Base-by-base conservation (phyloP, 1,140 invertebrate species). In the Drosophila repleta region DNA sequence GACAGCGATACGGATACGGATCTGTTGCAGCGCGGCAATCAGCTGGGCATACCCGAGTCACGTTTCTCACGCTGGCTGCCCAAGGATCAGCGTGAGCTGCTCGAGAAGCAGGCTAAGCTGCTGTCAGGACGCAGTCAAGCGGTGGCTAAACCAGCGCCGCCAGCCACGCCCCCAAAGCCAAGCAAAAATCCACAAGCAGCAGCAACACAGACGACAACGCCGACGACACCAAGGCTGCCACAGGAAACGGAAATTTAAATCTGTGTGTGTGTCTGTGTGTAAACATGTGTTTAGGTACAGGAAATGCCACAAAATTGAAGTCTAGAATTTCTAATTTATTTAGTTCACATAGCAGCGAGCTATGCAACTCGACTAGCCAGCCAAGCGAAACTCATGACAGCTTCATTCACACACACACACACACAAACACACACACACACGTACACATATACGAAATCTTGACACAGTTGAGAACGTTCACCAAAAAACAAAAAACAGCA, bases 171-270 rank as follows among this genome's bases (percentile, higher is more conserved):
- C 20, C 15, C 51, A 66, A 70, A 45, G 17, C 65, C 45, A 10
- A 43, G 11, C 48, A 32, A 52, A 51, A 43, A 32, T 8, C 52
- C 57, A 3, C 55, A 29, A 6, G 29, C 74, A 32, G 46, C 57
- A 17, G 57, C 81, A 15, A 74, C 41, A 37, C 21, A 55, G 37
- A 73, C 55, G 10, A 56, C 69, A 4, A 32, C 68, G 46, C 51
- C 76, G 39, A 63, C 66, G 32, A 69, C 69, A 43, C 63, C 51
- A 73, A 87, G 71, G 62, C 39, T 88, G 53, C 83, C 84, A 46
- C 84, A 88, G 83, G 83, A 88, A 89, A 88, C 83, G 79, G 84
- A 89, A 84, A 88, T 88, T 56, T 88, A 74, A 83, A 60, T n/a
- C n/a, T 45, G 21, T 55, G 48, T 26, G 26, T 45, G 29, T 21